Base-by-base conservation (phyloP, 2,113 vertebrate species). In the Sinocyclocheilus anophthalmus region DNA sequence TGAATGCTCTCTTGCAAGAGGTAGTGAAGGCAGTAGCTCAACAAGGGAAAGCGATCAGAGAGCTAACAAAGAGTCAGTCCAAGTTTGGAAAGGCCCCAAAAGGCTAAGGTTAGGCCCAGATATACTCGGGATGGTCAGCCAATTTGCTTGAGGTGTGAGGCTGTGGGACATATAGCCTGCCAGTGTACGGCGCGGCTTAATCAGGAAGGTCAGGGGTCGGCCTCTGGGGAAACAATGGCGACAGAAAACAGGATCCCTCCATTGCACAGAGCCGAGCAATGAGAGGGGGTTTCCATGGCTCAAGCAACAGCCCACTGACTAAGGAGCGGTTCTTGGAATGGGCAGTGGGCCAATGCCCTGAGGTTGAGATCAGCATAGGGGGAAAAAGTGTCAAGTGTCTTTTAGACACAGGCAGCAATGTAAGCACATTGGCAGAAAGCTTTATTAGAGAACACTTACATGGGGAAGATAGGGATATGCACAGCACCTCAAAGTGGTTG, bases 61-160 rank as follows among this genome's bases (percentile, higher is more conserved):
- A 37, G 37, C 37, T 37, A 37, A 37, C 37, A 37, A 37, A 37
- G 37, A 37, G 37, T 37, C 37, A 37, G 37, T 37, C 37, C 37
- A 4, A 37, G 37, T 37, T 37, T 39, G 37, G 37, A 39, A 39
- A 39, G 37, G 5, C 37, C 37, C 37, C 37, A 37, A 10, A 55
- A 13, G 24, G 3, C 33, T 57, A 69, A n/a, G 24, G 0, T 24
- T 14, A 30, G 33, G 8, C 59, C 5, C 0, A 20, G 26, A 48
- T 82, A 63, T 48, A 82, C 59, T n/a, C 57, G 45, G 30, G 57
- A 88, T 7, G 70, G 83, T 39, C 59, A 82, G 4, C 69, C 77
- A 1, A 85, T 87, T 4, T 85, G 87, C 20, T 42, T 83, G 11
- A 77, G 20, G 59, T 85, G 83, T 77, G 39, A 85, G 3, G 73